Evolutionary conservation across 2,113 vertebrate species (phyloP).

Genomic region (Centrocercus urophasianus): DNA sequence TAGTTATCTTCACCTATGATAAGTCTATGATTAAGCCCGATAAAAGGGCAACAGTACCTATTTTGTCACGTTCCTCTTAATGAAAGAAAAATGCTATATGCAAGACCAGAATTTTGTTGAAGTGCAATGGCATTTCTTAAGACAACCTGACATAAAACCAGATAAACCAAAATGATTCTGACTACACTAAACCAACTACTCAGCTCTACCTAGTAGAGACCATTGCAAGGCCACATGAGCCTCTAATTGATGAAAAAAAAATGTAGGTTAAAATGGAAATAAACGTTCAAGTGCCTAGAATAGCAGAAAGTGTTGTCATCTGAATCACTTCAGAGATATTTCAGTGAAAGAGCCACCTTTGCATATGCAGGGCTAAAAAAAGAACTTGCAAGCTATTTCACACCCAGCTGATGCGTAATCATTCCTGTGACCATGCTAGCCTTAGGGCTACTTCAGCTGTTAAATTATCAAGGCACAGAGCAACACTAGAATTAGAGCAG

Average conservation of each 20-base stretch:
- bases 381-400: background rate
- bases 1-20: background rate
- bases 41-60: background rate
- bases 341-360: background rate
- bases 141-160: background rate
- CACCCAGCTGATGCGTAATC: background rate
- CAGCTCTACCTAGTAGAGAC: background rate
- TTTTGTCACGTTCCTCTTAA: background rate
- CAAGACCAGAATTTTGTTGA: background rate
- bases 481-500: background rate
- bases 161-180: background rate
- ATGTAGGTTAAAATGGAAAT: background rate
- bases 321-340: background rate
- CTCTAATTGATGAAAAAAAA: background rate
- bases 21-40: constrained; percentile 23
- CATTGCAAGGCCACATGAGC: background rate
- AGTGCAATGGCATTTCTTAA: background rate
- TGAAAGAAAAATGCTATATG: background rate
- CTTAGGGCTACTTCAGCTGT: background rate
- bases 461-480: background rate
- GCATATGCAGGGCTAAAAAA: background rate
- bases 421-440: background rate
- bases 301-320: background rate
- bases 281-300: background rate
- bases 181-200: background rate